Evolutionary conservation across 2,113 vertebrate genomes (phyloP), one percentile per base, ranked within the genome.

Genomic region (Pelmatolapia mariae): DNA sequence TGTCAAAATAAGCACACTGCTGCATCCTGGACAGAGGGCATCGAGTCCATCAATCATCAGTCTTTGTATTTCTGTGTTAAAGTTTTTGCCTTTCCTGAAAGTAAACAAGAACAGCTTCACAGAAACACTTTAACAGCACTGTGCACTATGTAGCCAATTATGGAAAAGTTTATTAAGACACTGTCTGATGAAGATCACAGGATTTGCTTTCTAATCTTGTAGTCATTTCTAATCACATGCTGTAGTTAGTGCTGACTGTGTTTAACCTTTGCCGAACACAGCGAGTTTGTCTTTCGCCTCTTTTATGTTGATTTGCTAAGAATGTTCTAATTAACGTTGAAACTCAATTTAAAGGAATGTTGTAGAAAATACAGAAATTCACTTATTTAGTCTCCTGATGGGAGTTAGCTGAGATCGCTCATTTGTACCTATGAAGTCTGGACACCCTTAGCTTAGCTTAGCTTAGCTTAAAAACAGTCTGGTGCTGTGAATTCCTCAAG

Each of bases 321-420:
- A 26, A 26, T 45, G 40, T 73, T 45, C 12, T 7, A 76, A 76
- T 76, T 76, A 19, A 76, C 8, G 2, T 6, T 4, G 24, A 76
- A 50, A 50, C 43, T 50, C 43, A 31, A 47, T 76, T 31, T 76
- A 50, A 76, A 31, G 71, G 43, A 31, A 29, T 29, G 10, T 19
- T 31, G 10, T 29, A 29, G 71, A 76, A 76, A 76, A 76, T 76
- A 7, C 24, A 47, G 22, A 76, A 16, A 47, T 18, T 47, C 24
- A 50, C 24, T 19, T 29, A 29, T 29, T 76, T 47, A 1, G 3
- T 29, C 71, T 29, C 9, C 71, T 18, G 15, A 11, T 5, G 24
- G 4, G 24, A 0, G 0, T 47, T 3, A 29, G 22, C 24, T 47
- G 40, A 0, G 22, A 26, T 71, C 13, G 0, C 13, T 71, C 38